Evolutionary conservation across 2,888 invertebrate genomes (phyloP).

Genomic region (Calliphora vomitoria): DNA sequence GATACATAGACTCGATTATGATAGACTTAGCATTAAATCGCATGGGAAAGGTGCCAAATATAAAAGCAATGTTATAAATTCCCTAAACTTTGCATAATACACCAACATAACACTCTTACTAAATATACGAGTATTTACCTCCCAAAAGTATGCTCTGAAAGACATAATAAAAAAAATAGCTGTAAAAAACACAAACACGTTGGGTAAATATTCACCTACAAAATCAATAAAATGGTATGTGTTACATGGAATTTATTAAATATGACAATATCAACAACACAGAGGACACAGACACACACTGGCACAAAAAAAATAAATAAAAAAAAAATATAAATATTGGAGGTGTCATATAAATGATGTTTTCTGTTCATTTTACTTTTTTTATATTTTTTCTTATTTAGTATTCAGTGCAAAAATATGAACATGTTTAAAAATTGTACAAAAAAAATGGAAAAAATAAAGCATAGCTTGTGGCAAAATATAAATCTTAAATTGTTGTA

Average conservation of each 20-base stretch:
- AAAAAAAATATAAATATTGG: background rate
- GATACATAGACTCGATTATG: no score
- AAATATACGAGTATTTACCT: background rate
- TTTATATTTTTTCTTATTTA: background rate
- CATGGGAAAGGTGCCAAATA: no score
- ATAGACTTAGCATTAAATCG: no score
- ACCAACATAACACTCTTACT: background rate
- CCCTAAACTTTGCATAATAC: background rate
- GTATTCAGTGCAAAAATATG: background rate
- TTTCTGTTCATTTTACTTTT: conserved; percentile 9
- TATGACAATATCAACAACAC: conserved; percentile 46
- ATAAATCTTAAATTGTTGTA: conserved; percentile 7
- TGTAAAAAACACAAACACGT: conserved; percentile 25
- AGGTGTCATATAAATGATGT: conserved; percentile 24
- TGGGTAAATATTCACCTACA: conserved; percentile 63
- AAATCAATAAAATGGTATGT: conserved; percentile 69
- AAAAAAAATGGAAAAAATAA: background rate
- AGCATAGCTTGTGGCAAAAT: background rate
- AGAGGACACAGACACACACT: background rate
- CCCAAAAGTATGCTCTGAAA: conserved; percentile 32
- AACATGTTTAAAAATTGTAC: conserved; percentile 21
- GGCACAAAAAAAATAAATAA: background rate
- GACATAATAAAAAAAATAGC: background rate
- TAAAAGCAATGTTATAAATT: background rate
- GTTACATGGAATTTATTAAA: conserved; percentile 63